These are phyloP conservation scores for Artibeus lituratus DNA, from an alignment of 2,797 vertebrate genomes.

Conservation along the genomic window DNA sequence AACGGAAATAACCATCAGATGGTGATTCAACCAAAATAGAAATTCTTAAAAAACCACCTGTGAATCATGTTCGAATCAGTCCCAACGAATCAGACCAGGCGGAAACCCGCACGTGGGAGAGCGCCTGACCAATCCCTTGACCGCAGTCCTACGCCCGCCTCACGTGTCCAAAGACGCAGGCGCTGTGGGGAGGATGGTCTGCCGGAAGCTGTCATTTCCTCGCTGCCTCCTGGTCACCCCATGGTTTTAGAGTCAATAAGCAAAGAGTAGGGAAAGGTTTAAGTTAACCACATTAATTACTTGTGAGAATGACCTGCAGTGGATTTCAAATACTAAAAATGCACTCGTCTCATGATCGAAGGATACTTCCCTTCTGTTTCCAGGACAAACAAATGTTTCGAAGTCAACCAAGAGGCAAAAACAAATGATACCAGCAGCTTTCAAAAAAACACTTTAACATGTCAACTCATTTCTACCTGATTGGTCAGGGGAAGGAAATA, in stretches of 20 bases:
- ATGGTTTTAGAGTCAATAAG: not conserved
- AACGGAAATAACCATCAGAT: not conserved
- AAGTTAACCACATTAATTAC: not conserved
- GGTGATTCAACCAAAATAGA: slow-evolving; percentile 15
- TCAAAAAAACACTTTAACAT: not conserved
- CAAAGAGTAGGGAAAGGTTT: not conserved
- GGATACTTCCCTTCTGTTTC: not conserved
- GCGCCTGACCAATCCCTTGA: no score
- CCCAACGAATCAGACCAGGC: not conserved
- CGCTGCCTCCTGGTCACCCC: not conserved
- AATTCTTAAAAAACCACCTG: slow-evolving; percentile 5
- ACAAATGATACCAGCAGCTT: not conserved
- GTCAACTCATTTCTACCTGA: not conserved
- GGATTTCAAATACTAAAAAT: not conserved
- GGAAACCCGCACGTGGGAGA: fast-evolving
- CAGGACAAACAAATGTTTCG: not conserved
- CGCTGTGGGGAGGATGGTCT: not conserved
- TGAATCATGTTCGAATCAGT: slow-evolving; percentile 19
- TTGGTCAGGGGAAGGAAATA: not conserved
- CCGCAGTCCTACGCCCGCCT: not conserved
- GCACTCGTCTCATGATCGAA: not conserved
- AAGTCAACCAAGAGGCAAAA: not conserved
- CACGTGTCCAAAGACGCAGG: not conserved
- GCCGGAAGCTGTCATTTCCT: not conserved
- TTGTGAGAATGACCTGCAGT: not conserved